Percentiles rank a stretch among this genome's conserved stretches.
Evolutionary conservation across 2,113 vertebrate genomes (phyloP).

Genomic region (Oncorhynchus masou): DNA sequence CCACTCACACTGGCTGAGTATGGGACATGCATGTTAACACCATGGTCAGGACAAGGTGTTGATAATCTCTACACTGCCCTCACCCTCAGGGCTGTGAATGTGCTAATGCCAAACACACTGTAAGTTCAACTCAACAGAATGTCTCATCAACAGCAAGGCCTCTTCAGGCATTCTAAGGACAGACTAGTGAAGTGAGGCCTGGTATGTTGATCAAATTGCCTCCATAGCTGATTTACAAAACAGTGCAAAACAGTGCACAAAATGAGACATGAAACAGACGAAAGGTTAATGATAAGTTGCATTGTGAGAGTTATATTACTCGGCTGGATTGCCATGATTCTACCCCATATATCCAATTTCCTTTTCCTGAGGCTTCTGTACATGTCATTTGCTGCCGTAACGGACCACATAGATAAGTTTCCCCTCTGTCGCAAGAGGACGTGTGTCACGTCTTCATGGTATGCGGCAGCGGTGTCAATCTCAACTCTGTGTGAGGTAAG

Average conservation of each 20-base stretch:
- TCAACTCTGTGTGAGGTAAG: neutral
- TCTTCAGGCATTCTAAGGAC: no score
- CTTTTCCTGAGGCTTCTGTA: neutral
- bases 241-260: neutral
- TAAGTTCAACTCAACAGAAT: no score
- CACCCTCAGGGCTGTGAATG: neutral
- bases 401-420: neutral
- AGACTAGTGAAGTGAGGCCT: no score
- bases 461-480: neutral
- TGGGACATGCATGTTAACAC: slow-evolving; percentile 31
- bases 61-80: neutral
- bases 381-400: neutral
- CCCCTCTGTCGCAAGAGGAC: neutral
- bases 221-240: neutral
- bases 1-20: slow-evolving; percentile 39
- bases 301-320: no score
- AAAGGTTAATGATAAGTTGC: no score
- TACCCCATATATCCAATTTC: neutral
- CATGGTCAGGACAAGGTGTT: slow-evolving; percentile 22
- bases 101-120: neutral
- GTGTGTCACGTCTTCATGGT: slow-evolving; percentile 17
- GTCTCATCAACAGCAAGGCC: no score
- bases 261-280: no score
- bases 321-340: no score
- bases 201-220: slow-evolving; percentile 2